These are phyloP conservation scores for Ptyas mucosa DNA, from an alignment of 2,113 vertebrate species.

Conservation along the genomic window DNA sequence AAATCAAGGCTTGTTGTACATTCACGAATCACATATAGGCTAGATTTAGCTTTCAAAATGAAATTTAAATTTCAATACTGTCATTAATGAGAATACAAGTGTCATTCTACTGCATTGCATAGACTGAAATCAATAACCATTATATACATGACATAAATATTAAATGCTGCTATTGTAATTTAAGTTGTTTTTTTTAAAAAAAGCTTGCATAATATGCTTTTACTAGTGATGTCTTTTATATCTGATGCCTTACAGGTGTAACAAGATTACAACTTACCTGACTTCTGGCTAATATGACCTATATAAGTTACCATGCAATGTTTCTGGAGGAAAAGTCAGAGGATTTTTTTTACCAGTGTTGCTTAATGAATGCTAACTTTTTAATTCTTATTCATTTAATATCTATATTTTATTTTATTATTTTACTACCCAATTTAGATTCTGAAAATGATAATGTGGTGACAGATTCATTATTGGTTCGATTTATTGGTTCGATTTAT, in stretches of 20 bases:
- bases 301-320: neutral
- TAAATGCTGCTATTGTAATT: neutral
- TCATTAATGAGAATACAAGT: neutral
- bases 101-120: neutral
- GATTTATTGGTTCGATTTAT: no score
- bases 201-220: neutral
- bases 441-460: neutral
- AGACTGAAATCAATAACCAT: neutral
- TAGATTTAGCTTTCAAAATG: neutral
- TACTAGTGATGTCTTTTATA: neutral
- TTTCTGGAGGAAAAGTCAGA: neutral
- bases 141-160: neutral
- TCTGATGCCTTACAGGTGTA: neutral
- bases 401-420: neutral
- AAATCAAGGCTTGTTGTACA: neutral
- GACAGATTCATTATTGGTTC: neutral
- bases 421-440: neutral
- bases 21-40: neutral
- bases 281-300: neutral
- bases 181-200: neutral
- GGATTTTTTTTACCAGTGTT: no score
- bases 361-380: neutral
- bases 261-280: neutral
- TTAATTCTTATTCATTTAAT: neutral
- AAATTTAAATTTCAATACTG: neutral